phyloP scores from a whole-genome alignment of 2,888 invertebrate species.

The Clanis bilineata region DNA sequence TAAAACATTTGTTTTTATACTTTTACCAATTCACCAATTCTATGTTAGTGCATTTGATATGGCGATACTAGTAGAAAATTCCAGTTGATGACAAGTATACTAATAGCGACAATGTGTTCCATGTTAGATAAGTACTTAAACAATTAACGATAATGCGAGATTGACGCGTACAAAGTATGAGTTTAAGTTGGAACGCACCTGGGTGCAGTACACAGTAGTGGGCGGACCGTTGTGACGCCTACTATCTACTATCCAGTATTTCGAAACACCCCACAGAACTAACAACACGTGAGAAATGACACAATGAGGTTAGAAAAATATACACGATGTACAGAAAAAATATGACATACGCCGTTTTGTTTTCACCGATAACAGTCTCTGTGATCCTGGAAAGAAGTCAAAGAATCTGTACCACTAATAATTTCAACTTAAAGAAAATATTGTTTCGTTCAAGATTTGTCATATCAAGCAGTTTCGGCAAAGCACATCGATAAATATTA shows the following conservation, averaged over 20 bases:
- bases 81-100: not conserved
- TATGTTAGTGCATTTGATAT: too few species aligned
- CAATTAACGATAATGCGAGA: constrained; percentile 44
- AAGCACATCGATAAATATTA: not conserved
- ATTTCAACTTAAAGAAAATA: too few species aligned
- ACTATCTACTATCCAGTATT: constrained; percentile 41
- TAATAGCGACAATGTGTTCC: not conserved
- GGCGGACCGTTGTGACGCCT: constrained; percentile 59
- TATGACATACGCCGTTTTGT: too few species aligned
- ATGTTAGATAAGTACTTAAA: constrained; percentile 2
- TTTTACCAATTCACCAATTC: too few species aligned
- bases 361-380: not conserved
- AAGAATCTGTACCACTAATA: too few species aligned
- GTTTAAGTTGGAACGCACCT: constrained; percentile 44
- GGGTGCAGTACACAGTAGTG: constrained; percentile 67
- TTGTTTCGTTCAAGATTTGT: too few species aligned
- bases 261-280: constrained; percentile 49
- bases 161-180: constrained; percentile 42
- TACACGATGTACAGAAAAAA: too few species aligned
- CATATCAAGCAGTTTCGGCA: not conserved
- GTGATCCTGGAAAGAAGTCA: not conserved
- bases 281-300: constrained; percentile 51
- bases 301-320: constrained; percentile 25
- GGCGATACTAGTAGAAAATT: too few species aligned
- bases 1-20: too few species aligned